Conservation (phyloP, 2,888 invertebrate genomes). For the Machimus atricapillus region DNA sequence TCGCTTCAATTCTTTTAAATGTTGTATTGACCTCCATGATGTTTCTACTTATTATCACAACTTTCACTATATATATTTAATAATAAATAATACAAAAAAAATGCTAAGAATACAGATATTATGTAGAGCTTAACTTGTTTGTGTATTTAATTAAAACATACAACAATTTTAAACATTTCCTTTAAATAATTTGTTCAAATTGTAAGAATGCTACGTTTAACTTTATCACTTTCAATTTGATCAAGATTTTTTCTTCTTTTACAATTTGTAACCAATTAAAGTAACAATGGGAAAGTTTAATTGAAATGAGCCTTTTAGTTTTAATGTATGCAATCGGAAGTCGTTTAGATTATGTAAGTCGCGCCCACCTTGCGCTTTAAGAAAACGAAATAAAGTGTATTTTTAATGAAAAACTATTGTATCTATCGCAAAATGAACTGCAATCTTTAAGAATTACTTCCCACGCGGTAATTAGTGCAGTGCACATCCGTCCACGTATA, state of each 20-base stretch:
- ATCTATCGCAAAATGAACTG: no score
- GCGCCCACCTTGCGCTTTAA: background rate
- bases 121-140: no score
- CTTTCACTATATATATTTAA: no score
- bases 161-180: no score
- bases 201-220: no score
- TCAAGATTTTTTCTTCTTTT: background rate
- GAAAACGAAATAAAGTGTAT: background rate
- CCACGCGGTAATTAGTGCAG: background rate
- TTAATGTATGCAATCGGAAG: background rate
- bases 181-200: no score
- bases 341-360: background rate
- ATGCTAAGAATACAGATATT: no score
- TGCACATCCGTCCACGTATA: background rate
- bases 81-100: no score
- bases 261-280: background rate
- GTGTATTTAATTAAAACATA: no score
- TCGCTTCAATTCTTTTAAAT: no score
- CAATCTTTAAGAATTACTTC: background rate
- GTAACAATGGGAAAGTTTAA: background rate
- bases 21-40: no score
- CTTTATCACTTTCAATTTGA: background rate
- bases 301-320: background rate
- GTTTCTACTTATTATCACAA: no score
- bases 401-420: background rate